Conservation (phyloP, 2,888 invertebrate species). For the Orchesella flavescens region DNA sequence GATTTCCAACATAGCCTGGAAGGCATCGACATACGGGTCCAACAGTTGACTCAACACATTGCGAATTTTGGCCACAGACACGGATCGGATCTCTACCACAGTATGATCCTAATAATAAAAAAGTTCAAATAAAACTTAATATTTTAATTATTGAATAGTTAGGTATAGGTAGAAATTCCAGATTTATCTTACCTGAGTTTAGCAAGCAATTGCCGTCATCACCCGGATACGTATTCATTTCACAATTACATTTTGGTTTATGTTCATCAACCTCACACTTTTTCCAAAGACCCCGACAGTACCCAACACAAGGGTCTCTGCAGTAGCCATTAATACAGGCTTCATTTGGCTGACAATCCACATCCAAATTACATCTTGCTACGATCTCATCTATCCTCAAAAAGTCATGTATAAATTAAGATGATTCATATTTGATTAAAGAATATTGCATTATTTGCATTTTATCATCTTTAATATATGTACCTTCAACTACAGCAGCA, state of each 20-base stretch:
- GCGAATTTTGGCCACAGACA: conserved; percentile 71
- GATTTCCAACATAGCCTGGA: conserved; percentile 68
- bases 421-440: neutral
- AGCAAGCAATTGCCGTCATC: conserved; percentile 71
- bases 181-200: conserved; percentile 68
- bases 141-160: no score
- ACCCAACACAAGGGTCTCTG: conserved; percentile 71
- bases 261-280: conserved; percentile 71
- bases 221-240: conserved; percentile 71
- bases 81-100: conserved; percentile 71
- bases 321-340: conserved; percentile 71
- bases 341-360: conserved; percentile 70
- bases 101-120: conserved; percentile 58
- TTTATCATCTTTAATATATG: conserved; percentile 1
- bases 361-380: conserved; percentile 71
- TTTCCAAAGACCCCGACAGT: conserved; percentile 70
- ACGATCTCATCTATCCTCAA: conserved; percentile 69
- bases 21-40: conserved; percentile 67
- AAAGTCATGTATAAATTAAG: conserved; percentile 10
- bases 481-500: conserved; percentile 71
- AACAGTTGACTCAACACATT: conserved; percentile 71
- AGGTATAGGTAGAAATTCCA: no score
- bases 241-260: conserved; percentile 70
- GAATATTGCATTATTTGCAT: neutral
- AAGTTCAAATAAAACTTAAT: no score